A percentile compares a stretch with the other conserved stretches of the same genome.
phyloP scores from a whole-genome alignment of 2,888 invertebrate genomes.

The Drosophila gaucha region DNA sequence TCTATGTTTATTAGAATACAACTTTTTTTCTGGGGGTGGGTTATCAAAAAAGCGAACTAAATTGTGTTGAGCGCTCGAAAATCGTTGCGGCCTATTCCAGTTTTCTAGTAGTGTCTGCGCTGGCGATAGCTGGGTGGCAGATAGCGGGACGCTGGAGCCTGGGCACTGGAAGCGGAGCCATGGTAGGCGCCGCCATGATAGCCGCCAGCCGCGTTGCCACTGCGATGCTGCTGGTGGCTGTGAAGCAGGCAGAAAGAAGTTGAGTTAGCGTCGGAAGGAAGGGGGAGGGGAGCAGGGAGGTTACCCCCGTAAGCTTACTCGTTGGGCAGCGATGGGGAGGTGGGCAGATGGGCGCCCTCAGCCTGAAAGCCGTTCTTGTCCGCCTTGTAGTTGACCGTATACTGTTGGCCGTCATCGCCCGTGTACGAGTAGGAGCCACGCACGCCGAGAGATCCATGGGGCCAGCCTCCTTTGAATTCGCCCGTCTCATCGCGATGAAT shows the following conservation, averaged over 20 bases:
- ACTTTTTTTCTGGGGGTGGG: too few species aligned
- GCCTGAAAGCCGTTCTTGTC: constrained; percentile 92
- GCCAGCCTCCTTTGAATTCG: constrained; percentile 86
- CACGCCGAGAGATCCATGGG: constrained; percentile 87
- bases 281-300: not conserved
- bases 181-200: constrained; percentile 49
- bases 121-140: constrained; percentile 77
- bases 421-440: constrained; percentile 88
- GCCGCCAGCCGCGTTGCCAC: constrained; percentile 33
- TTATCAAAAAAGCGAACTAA: constrained; percentile 5
- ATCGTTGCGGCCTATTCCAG: not conserved
- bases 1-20: constrained; percentile 10
- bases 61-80: not conserved
- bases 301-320: constrained; percentile 42
- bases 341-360: constrained; percentile 91
- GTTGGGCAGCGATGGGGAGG: constrained; percentile 90
- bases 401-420: constrained; percentile 87
- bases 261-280: not conserved
- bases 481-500: constrained; percentile 87
- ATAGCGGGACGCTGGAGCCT: constrained; percentile 72
- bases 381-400: constrained; percentile 89
- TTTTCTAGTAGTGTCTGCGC: constrained; percentile 63
- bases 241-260: not conserved
- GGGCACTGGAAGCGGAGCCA: constrained; percentile 54
- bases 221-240: constrained; percentile 58